These are phyloP conservation scores for Cerastis rubricosa DNA, from an alignment of 2,888 invertebrate genomes.

Conservation along the genomic window DNA sequence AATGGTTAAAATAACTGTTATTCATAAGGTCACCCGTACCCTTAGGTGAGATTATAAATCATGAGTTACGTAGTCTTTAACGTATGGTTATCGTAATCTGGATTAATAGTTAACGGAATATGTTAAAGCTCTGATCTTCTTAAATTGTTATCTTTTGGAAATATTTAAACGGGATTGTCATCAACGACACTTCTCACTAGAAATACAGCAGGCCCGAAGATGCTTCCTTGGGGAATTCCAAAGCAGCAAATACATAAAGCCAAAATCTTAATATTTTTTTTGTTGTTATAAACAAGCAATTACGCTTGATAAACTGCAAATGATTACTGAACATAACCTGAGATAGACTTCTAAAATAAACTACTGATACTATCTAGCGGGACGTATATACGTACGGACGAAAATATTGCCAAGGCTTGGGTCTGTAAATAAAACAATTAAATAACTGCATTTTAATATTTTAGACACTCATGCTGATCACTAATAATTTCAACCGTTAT, in stretches of 20 bases:
- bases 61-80: slow-evolving; percentile 23
- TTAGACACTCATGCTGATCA: not conserved
- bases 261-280: not conserved
- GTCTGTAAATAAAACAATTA: not conserved
- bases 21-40: slow-evolving; percentile 41
- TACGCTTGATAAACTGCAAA: not conserved
- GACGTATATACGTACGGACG: too few relatives aligned
- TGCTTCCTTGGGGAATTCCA: not conserved
- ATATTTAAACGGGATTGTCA: not conserved
- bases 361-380: slow-evolving; percentile 8
- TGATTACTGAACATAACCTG: not conserved
- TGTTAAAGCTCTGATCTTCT: not conserved
- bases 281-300: not conserved
- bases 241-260: fast-evolving
- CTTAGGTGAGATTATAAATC: slow-evolving; percentile 45
- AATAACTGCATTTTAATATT: not conserved
- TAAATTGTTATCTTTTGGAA: not conserved
- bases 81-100: slow-evolving; percentile 28
- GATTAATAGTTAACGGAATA: slow-evolving; percentile 46
- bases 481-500: not conserved
- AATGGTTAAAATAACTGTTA: slow-evolving; percentile 54
- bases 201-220: not conserved
- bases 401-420: not conserved
- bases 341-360: not conserved
- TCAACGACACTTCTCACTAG: not conserved